A percentile compares a stretch with the other conserved stretches of the same genome.
Conservation (phyloP, 2,888 invertebrate genomes). For the Clistopyga incitator region DNA sequence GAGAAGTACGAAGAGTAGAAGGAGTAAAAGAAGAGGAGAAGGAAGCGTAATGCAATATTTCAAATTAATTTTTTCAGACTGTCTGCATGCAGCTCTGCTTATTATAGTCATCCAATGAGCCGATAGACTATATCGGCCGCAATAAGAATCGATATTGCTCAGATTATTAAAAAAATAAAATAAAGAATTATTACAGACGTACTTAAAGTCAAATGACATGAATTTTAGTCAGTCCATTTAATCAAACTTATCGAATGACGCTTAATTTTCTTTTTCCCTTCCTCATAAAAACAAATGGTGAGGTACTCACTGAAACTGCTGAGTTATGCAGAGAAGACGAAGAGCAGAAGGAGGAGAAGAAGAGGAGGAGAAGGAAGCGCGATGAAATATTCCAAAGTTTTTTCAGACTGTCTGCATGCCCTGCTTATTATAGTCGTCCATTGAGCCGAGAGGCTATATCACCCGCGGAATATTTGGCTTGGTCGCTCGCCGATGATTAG, state of each 20-base stretch:
- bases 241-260: too few species aligned
- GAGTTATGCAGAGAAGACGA: background rate
- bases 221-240: too few species aligned
- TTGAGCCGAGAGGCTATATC: slow-evolving; percentile 13
- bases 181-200: too few species aligned
- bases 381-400: slow-evolving; percentile 36
- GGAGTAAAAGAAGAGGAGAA: slow-evolving; percentile 1
- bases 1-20: background rate
- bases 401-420: slow-evolving; percentile 11
- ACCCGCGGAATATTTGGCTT: slow-evolving; percentile 32
- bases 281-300: too few species aligned
- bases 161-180: too few species aligned
- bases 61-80: slow-evolving; percentile 8
- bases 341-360: slow-evolving; percentile 4
- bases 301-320: too few species aligned
- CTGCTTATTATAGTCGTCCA: slow-evolving; percentile 29
- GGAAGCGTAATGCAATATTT: slow-evolving; percentile 29
- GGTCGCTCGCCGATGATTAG: slow-evolving; percentile 42
- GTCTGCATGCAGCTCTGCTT: slow-evolving; percentile 18
- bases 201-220: too few species aligned
- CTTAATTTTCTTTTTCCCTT: too few species aligned
- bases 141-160: too few species aligned
- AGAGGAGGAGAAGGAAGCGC: background rate
- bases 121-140: too few species aligned
- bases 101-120: slow-evolving; percentile 35